phyloP scores from a whole-genome alignment of 1,140 invertebrate genomes.

The Drosophila ficusphila region DNA sequence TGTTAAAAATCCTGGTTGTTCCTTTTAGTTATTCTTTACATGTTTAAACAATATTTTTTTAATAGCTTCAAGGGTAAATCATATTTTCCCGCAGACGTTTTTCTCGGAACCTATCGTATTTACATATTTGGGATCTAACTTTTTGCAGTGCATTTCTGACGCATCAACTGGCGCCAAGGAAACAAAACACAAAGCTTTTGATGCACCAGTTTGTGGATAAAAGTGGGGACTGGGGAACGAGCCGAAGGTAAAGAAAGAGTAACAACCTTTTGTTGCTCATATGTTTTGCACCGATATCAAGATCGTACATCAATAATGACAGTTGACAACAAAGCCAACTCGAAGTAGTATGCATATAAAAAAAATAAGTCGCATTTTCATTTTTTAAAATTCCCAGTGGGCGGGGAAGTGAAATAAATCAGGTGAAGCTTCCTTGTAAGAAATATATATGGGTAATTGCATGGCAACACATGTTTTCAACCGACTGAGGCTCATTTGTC shows the following conservation, averaged over 20 bases:
- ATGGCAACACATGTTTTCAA: slow-evolving; percentile 20
- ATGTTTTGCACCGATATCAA: slow-evolving; percentile 63
- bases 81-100: too few relatives aligned
- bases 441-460: slow-evolving; percentile 18
- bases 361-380: slow-evolving; percentile 30
- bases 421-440: slow-evolving; percentile 21
- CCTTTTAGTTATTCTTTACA: too few relatives aligned
- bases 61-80: too few relatives aligned
- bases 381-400: slow-evolving; percentile 24
- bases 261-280: slow-evolving; percentile 50
- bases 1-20: slow-evolving; percentile 12
- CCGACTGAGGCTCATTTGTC: slow-evolving; percentile 60
- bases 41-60: not conserved
- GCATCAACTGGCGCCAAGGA: slow-evolving; percentile 34
- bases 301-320: slow-evolving; percentile 81
- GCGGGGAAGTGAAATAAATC: not conserved
- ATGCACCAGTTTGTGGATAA: slow-evolving; percentile 19
- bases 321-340: slow-evolving; percentile 66
- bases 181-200: slow-evolving; percentile 36
- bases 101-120: too few relatives aligned
- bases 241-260: slow-evolving; percentile 8
- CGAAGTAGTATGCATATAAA: slow-evolving; percentile 37
- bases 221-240: not conserved
- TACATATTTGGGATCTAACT: too few relatives aligned
- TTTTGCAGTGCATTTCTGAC: slow-evolving; percentile 6